Evolutionary conservation across 2,888 invertebrate genomes (phyloP), one percentile per base, ranked within the genome.

Genomic region (Lampropteryx suffumata): DNA sequence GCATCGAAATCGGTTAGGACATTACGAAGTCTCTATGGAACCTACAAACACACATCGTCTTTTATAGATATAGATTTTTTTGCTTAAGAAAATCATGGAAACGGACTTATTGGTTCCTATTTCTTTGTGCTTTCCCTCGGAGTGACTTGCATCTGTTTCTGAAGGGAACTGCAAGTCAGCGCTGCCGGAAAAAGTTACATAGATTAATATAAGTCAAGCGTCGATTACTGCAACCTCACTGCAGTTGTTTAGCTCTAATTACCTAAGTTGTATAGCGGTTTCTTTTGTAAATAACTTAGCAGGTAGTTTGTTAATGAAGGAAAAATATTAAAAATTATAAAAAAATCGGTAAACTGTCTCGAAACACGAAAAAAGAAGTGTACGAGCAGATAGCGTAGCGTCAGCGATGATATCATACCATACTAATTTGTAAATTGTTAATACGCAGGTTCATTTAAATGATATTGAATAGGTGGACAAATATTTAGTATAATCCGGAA

Each of bases 181-280:
- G 50, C 59, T 68, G 70, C 65, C 71, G 76, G 75, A 74, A 79
- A 52, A 79, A 70, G 69, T 68, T 71, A 67, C 65, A 64, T 77
- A 74, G 78, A 84, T 84, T 84, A 84, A 83, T 84, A 81, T 69
- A 76, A 81, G 82, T 78, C 78, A 77, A 76, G 71, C 58, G 49
- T 63, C 63, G 40, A 59, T 64, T 61, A 65, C 66, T 57, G 73
- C 72, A 65, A 67, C 49, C 68, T 74, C 73, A 76, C 69, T 67
- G 63, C 55, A 52, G 55, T 57, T 59, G 59, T 65, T 67, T 63
- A 56, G 58, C 46, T 57, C 54, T 58, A 65, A 64, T 67, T 73
- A 71, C 73, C 72, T 70, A 64, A 66, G 65, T 71, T 64, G 64
- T 57, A 48, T 34, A 34, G 48, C 39, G 44, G 45, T 53, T 33